Percentiles rank a stretch among this genome's conserved stretches.
Conservation (phyloP, 2,888 invertebrate genomes). For the Drosophila silvestris region DNA sequence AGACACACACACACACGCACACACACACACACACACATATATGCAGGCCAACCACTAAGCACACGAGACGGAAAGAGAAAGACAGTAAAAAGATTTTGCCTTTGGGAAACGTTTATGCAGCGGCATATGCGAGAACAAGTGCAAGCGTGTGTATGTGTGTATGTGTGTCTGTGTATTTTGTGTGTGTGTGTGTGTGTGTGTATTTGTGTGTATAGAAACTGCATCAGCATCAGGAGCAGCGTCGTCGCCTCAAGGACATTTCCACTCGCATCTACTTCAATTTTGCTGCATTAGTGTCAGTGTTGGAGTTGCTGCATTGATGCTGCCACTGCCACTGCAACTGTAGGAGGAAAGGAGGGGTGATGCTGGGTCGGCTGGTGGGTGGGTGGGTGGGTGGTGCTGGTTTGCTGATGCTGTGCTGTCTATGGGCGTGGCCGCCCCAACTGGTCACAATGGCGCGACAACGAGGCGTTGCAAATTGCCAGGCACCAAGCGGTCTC, state of each 20-base stretch:
- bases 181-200: slow-evolving; percentile 24
- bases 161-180: slow-evolving; percentile 19
- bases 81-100: slow-evolving; percentile 37
- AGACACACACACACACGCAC: slow-evolving; percentile 35
- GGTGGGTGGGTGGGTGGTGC: neutral
- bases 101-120: slow-evolving; percentile 68
- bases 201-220: slow-evolving; percentile 19
- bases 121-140: slow-evolving; percentile 34
- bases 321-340: slow-evolving; percentile 13
- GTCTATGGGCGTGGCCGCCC: slow-evolving; percentile 47
- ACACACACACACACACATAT: slow-evolving; percentile 21
- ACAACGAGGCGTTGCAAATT: slow-evolving; percentile 66
- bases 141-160: slow-evolving; percentile 3
- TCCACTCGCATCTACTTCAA: slow-evolving; percentile 78
- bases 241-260: slow-evolving; percentile 75
- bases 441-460: slow-evolving; percentile 71
- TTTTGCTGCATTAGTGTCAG: slow-evolving; percentile 77
- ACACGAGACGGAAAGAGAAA: slow-evolving; percentile 15
- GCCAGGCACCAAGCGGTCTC: slow-evolving; percentile 59
- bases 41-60: slow-evolving; percentile 7
- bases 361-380: slow-evolving; percentile 5
- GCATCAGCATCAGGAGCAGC: slow-evolving; percentile 34
- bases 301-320: slow-evolving; percentile 39
- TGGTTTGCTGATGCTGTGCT: slow-evolving; percentile 21
- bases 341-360: slow-evolving; percentile 2